phyloP scores from a whole-genome alignment of 2,888 invertebrate species.

The Brassicogethes aeneus region DNA sequence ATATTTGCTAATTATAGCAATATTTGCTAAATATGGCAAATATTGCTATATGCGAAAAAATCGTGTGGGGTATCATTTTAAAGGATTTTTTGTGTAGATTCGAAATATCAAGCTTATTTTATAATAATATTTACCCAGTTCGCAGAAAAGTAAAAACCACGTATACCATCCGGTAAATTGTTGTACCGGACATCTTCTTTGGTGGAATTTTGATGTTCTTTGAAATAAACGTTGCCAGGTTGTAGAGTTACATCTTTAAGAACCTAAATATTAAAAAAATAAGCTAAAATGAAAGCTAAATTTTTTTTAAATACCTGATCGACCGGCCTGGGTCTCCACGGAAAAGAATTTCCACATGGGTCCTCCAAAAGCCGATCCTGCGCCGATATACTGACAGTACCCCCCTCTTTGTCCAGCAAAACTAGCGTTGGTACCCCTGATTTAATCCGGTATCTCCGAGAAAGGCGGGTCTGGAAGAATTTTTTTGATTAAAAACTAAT shows the following conservation, averaged over 20 bases:
- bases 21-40: too few species aligned
- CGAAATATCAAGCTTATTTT: background rate
- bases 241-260: slow-evolving; percentile 43
- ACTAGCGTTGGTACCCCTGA: slow-evolving; percentile 69
- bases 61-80: too few species aligned
- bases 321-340: slow-evolving; percentile 68
- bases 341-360: slow-evolving; percentile 57
- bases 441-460: slow-evolving; percentile 67
- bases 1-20: too few species aligned
- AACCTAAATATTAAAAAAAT: slow-evolving; percentile 26
- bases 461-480: slow-evolving; percentile 59
- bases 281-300: background rate
- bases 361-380: slow-evolving; percentile 61
- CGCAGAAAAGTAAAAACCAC: slow-evolving; percentile 80
- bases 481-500: too few species aligned
- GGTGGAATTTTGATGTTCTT: slow-evolving; percentile 28
- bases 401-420: slow-evolving; percentile 57
- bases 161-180: slow-evolving; percentile 54
- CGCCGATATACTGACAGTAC: slow-evolving; percentile 51
- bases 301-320: slow-evolving; percentile 39
- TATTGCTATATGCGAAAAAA: too few species aligned
- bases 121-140: slow-evolving; percentile 62
- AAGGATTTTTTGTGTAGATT: background rate
- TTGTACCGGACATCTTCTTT: slow-evolving; percentile 39
- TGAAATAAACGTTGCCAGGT: slow-evolving; percentile 31